Base-by-base conservation (phyloP, 2,113 vertebrate genomes). In the Lonchura striata region DNA sequence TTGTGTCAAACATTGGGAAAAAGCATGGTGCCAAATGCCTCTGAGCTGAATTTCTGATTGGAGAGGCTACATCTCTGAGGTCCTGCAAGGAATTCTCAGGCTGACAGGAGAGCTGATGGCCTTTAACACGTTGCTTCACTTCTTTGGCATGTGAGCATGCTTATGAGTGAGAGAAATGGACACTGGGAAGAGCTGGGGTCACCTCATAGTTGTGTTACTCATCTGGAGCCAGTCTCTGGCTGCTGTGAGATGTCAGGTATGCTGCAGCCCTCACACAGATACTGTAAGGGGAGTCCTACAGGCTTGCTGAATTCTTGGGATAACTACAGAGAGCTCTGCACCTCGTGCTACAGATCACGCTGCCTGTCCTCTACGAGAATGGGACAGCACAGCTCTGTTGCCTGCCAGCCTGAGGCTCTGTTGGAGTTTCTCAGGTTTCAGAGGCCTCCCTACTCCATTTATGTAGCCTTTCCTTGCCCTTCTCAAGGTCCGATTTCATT, bases 261-360 rank as follows among this genome's bases (percentile, higher is more conserved):
- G 92, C 92, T 23, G 44, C 71, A 83, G 90, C 63, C 56, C 88
- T 93, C 27, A 5, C 9, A 1, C 64, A 63, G 59, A 88, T 78
- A 88, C 92, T 94, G 82, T 90, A 93, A 94, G 68, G 92, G 87
- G 82, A 94, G 82, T 88, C 85, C 92, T 88, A 3, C 0, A 0
- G 88, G 56, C 79, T 78, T 22, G 72, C 57, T 75, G 82, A 53
- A 94, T 96, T 96, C 86, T 15, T 92, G 76, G 61, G 64, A 95
- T 96, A 64, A 49, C 82, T 90, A 71, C 46, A 8, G 72, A 78
- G 71, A 37, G 72, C 96, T 86, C 88, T 82, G 90, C 71, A 68
- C 92, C 88, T 81, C 82, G 60, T 95, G 95, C 94, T 95, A 24
- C 64, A n/a, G 88, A 90, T 96, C 95, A 95, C 2, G 6, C 96